phyloP scores from a whole-genome alignment of 2,113 vertebrate genomes.

The Pluvialis apricaria region DNA sequence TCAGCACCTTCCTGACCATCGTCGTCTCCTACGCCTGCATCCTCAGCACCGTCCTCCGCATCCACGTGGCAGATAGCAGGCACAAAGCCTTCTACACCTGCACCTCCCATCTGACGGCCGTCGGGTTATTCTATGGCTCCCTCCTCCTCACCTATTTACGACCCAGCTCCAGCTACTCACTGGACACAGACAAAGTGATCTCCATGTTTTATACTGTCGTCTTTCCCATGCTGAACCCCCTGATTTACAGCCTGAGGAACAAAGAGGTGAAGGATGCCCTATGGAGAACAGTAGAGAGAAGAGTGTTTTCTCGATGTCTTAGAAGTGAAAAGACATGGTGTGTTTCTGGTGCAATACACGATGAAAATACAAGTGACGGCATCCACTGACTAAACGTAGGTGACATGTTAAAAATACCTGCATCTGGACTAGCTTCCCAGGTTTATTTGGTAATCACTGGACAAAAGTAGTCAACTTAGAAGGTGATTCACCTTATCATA shows the following conservation, averaged over 20 bases:
- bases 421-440: background rate
- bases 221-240: constrained; percentile 57
- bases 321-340: background rate
- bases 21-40: constrained; percentile 1
- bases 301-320: background rate
- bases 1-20: constrained; percentile 34
- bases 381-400: background rate
- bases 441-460: background rate
- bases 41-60: background rate
- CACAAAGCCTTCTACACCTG: constrained; percentile 58
- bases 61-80: background rate
- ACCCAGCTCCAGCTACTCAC: constrained; percentile 49
- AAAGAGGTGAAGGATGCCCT: constrained; percentile 41
- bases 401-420: background rate
- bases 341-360: background rate
- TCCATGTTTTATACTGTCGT: constrained; percentile 58
- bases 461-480: background rate
- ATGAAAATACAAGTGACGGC: background rate
- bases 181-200: constrained; percentile 36
- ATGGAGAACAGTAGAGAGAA: background rate
- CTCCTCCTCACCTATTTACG: constrained; percentile 39
- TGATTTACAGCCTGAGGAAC: constrained; percentile 55
- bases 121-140: constrained; percentile 12
- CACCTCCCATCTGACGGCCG: constrained; percentile 26
- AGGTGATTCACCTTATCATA: background rate